Conservation (phyloP, 2,113 vertebrate genomes). For the Phoenicopterus ruber region DNA sequence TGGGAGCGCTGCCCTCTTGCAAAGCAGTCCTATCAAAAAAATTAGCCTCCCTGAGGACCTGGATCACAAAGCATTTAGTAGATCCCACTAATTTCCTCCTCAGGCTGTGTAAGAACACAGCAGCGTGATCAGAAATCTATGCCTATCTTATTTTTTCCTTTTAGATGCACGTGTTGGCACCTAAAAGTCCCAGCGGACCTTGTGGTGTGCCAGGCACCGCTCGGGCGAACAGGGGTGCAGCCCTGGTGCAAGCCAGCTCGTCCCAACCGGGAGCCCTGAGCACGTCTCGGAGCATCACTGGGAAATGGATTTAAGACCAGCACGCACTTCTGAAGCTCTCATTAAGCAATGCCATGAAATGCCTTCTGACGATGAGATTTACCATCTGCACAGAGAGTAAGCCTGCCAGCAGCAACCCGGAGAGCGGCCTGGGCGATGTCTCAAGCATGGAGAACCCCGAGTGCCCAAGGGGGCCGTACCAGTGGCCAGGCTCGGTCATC, state of each 20-base stretch:
- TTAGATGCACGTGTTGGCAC: neutral
- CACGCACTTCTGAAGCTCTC: neutral
- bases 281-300: neutral
- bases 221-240: neutral
- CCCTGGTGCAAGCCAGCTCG: neutral
- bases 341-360: neutral
- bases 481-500: neutral
- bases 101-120: neutral
- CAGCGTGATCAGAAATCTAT: neutral
- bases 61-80: neutral
- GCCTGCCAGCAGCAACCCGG: neutral
- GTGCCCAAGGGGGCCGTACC: neutral
- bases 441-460: neutral
- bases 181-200: neutral
- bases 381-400: accelerated
- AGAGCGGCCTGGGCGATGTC: neutral
- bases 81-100: neutral
- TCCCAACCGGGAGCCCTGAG: neutral
- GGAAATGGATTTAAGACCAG: neutral
- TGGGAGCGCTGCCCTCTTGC: neutral
- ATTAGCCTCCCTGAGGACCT: neutral
- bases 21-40: neutral
- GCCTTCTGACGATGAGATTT: neutral
- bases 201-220: neutral
- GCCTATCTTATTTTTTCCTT: neutral